Conservation (phyloP, 2,888 invertebrate species). For the Dione juno region DNA sequence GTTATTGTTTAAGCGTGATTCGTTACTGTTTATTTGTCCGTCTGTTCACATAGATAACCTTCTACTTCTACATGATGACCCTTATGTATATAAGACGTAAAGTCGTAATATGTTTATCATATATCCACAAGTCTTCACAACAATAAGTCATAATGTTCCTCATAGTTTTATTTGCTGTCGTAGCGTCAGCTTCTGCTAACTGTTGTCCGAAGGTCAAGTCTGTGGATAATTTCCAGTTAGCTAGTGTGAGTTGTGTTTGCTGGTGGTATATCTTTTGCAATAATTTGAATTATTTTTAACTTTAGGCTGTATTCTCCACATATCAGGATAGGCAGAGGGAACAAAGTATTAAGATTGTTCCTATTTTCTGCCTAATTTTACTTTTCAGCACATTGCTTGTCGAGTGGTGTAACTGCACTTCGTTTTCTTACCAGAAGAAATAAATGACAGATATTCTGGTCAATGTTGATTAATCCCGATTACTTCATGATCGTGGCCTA, state of each 20-base stretch:
- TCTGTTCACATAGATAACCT: slow-evolving; percentile 1
- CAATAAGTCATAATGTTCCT: slow-evolving; percentile 56
- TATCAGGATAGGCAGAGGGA: too few species aligned
- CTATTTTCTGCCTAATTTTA: too few species aligned
- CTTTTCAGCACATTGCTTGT: too few species aligned
- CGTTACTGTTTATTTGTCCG: background rate
- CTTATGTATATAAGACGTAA: slow-evolving; percentile 4
- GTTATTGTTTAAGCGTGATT: too few species aligned
- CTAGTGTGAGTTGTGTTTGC: slow-evolving; percentile 52
- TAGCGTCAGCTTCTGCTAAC: slow-evolving; percentile 59
- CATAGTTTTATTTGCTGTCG: slow-evolving; percentile 56
- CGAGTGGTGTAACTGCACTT: too few species aligned
- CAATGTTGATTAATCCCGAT: too few species aligned
- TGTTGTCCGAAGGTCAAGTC: slow-evolving; percentile 67
- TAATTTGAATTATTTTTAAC: too few species aligned
- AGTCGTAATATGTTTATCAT: background rate
- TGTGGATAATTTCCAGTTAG: slow-evolving; percentile 66
- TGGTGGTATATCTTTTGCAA: background rate
- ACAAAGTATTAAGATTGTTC: too few species aligned
- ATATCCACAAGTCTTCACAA: background rate
- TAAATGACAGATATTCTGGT: too few species aligned
- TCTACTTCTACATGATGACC: background rate
- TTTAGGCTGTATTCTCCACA: too few species aligned
- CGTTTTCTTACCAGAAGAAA: too few species aligned
- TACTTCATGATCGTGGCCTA: too few species aligned